Percentiles rank a stretch among this genome's conserved stretches.
Conservation (phyloP, 2,888 invertebrate species). For the Ligdia adustata region DNA sequence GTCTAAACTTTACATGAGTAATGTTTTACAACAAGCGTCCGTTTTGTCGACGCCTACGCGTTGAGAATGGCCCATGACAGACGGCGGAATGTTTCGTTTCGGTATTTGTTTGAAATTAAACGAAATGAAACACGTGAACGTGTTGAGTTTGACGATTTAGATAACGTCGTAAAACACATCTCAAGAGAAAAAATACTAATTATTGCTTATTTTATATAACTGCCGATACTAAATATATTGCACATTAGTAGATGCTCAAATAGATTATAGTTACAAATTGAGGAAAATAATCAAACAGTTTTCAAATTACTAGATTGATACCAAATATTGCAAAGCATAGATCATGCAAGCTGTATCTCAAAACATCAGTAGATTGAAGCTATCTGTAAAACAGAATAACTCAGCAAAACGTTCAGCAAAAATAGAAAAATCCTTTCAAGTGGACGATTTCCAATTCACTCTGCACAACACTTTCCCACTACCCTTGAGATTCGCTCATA, state of each 20-base stretch:
- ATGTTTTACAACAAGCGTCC: slow-evolving; percentile 45
- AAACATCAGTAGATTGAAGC: too few relatives aligned
- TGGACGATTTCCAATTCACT: slow-evolving; percentile 18
- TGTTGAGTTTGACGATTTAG: not conserved
- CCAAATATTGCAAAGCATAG: too few relatives aligned
- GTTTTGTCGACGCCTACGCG: slow-evolving; percentile 31
- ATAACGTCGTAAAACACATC: too few relatives aligned
- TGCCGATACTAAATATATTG: too few relatives aligned
- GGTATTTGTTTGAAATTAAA: slow-evolving; percentile 5
- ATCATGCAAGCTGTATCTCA: too few relatives aligned
- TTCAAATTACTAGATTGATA: too few relatives aligned
- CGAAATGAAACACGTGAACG: not conserved
- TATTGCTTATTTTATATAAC: too few relatives aligned
- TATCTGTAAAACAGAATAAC: slow-evolving; percentile 6
- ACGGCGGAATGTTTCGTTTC: slow-evolving; percentile 19
- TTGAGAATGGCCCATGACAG: slow-evolving; percentile 25
- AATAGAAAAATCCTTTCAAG: slow-evolving; percentile 13
- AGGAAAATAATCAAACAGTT: too few relatives aligned
- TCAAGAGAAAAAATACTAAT: too few relatives aligned
- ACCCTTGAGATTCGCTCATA: slow-evolving; percentile 29
- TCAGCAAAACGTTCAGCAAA: slow-evolving; percentile 6
- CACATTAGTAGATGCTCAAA: too few relatives aligned
- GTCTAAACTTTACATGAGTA: slow-evolving; percentile 58
- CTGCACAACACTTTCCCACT: slow-evolving; percentile 14
- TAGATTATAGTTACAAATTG: too few relatives aligned